Evolutionary conservation across 2,113 vertebrate genomes (phyloP).

Genomic region (Scortum barcoo): DNA sequence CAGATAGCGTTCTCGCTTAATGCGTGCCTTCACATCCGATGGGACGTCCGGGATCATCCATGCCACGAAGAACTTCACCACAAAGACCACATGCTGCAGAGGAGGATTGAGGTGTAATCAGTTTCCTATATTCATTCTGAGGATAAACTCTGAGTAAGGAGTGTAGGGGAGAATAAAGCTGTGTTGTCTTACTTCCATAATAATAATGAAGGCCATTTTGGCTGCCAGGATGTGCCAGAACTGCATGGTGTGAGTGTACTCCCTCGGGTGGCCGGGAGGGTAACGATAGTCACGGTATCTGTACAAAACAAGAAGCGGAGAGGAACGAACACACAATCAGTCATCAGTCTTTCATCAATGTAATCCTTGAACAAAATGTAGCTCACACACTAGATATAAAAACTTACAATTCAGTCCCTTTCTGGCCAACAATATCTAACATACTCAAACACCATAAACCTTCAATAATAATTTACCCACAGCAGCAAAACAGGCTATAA

Average conservation of each 20-base stretch:
- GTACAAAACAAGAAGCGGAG: constrained; percentile 16
- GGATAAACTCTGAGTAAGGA: neutral
- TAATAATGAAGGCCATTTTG: constrained; percentile 97
- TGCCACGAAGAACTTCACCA: constrained; percentile 95
- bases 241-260: constrained; percentile 90
- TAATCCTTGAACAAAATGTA: neutral
- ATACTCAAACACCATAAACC: neutral
- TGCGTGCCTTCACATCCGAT: constrained; percentile 89
- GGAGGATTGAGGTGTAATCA: neutral
- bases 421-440: neutral
- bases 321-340: neutral
- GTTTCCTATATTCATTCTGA: neutral
- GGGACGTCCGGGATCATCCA: constrained; percentile 98
- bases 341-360: neutral
- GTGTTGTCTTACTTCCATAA: constrained; percentile 90
- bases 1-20: constrained; percentile 94
- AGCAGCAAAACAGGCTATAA: too few species aligned
- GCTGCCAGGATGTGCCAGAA: constrained; percentile 98
- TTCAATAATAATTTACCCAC: too few species aligned
- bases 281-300: constrained; percentile 92
- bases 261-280: constrained; percentile 87
- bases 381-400: too few species aligned
- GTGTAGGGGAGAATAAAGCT: neutral
- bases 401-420: neutral
- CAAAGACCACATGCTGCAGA: constrained; percentile 93